Evolutionary conservation across 2,113 vertebrate genomes (phyloP).

Genomic region (Nematolebias whitei): DNA sequence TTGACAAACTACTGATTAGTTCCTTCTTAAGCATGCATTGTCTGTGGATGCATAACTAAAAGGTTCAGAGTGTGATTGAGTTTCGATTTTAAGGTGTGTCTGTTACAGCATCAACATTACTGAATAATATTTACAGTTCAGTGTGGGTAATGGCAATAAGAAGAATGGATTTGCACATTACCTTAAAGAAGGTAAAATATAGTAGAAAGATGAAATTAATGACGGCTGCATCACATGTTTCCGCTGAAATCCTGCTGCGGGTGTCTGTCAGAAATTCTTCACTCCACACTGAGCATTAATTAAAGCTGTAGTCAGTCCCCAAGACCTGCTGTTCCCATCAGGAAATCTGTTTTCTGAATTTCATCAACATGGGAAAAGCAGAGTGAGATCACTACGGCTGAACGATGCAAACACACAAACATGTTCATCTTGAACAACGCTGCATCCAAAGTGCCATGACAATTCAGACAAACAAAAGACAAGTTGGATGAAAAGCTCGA

Average conservation of each 20-base stretch:
- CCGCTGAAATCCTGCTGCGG: conserved; percentile 40
- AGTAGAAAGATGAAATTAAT: conserved; percentile 36
- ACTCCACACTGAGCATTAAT: conserved; percentile 62
- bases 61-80: neutral
- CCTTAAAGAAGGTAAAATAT: conserved; percentile 12
- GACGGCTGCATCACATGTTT: conserved; percentile 44
- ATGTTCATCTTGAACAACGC: conserved; percentile 3
- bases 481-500: neutral
- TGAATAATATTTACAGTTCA: neutral
- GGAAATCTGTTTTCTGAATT: conserved; percentile 37
- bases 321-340: conserved; percentile 54
- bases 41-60: too few species aligned
- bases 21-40: too few species aligned
- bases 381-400: conserved; percentile 1
- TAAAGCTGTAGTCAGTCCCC: conserved; percentile 60
- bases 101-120: neutral
- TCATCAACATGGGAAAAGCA: conserved; percentile 29
- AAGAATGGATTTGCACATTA: conserved; percentile 5
- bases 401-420: neutral
- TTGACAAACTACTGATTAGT: conserved; percentile 22
- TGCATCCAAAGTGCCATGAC: neutral
- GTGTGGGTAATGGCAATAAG: neutral
- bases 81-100: conserved; percentile 4
- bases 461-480: conserved; percentile 2
- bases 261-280: conserved; percentile 52